A percentile compares a stretch with the other conserved stretches of the same genome.
These are phyloP conservation scores for Gobio occitaniae DNA, from an alignment of 2,797 vertebrate species.

Conservation along the genomic window DNA sequence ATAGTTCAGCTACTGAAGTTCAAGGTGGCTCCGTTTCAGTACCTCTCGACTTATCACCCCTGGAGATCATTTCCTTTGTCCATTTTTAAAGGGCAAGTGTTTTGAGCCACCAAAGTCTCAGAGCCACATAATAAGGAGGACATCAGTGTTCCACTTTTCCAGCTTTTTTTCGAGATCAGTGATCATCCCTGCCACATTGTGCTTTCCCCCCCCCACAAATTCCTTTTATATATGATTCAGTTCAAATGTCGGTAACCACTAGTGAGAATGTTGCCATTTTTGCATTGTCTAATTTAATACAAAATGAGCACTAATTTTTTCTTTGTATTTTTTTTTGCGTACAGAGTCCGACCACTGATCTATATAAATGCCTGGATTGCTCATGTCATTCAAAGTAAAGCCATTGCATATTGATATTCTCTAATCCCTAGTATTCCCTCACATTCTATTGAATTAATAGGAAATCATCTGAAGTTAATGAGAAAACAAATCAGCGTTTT, in stretches of 20 bases:
- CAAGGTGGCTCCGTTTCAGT: constrained; percentile 49
- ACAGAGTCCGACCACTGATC: no score
- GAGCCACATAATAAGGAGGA: not conserved
- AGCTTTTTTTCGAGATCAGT: not conserved
- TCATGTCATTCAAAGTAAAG: no score
- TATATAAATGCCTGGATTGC: no score
- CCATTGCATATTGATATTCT: no score
- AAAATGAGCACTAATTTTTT: not conserved
- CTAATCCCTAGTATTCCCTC: no score
- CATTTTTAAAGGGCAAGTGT: constrained; percentile 40
- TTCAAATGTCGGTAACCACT: not conserved
- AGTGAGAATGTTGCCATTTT: not conserved
- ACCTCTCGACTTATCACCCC: constrained; percentile 50
- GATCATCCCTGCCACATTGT: not conserved
- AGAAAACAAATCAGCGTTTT: no score
- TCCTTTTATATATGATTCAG: not conserved
- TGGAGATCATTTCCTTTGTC: constrained; percentile 49
- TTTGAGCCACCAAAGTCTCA: constrained; percentile 23
- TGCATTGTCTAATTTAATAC: not conserved
- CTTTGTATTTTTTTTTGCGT: no score
- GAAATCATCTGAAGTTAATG: no score
- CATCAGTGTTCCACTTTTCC: not conserved
- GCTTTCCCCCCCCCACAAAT: no score
- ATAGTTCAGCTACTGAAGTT: constrained; percentile 66
- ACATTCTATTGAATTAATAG: no score